These are phyloP conservation scores for Pantherophis alleghaniensis DNA, from an alignment of 2,797 vertebrate species.

Conservation along the genomic window DNA sequence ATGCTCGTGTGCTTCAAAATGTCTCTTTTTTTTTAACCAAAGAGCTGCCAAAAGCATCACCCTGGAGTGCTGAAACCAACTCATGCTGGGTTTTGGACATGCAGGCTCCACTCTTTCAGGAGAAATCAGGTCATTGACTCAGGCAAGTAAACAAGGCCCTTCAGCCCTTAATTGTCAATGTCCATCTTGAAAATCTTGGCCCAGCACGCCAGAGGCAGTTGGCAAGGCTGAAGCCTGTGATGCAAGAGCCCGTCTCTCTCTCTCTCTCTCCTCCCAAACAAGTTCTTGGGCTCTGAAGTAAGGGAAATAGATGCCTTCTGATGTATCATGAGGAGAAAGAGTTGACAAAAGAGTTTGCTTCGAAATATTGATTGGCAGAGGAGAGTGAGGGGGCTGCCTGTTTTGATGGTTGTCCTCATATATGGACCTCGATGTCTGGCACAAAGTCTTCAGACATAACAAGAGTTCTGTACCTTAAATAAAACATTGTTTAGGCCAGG, in stretches of 20 bases:
- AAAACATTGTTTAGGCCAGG: not conserved
- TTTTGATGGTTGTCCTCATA: not conserved
- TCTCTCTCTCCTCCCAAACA: not conserved
- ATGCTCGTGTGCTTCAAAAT: not conserved
- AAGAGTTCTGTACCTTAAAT: not conserved
- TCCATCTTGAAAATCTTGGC: not conserved
- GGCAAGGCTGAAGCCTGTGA: not conserved
- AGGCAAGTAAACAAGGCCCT: not conserved
- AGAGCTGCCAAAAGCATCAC: not conserved
- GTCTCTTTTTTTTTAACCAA: not conserved
- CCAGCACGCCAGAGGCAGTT: not conserved
- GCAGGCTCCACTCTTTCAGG: not conserved
- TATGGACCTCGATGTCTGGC: constrained; percentile 3
- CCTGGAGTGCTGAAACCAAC: not conserved
- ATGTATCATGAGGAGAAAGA: accelerated
- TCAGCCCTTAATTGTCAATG: not conserved
- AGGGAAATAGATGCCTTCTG: not conserved
- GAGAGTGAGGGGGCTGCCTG: not conserved
- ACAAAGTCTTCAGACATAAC: not conserved
- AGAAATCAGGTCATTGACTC: not conserved
- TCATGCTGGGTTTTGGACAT: not conserved
- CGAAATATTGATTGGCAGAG: not conserved
- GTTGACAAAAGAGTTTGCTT: not conserved
- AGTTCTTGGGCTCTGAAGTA: not conserved
- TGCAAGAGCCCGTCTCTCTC: not conserved